phyloP scores from a whole-genome alignment of 2,113 vertebrate genomes.

The Montifringilla adamsi region DNA sequence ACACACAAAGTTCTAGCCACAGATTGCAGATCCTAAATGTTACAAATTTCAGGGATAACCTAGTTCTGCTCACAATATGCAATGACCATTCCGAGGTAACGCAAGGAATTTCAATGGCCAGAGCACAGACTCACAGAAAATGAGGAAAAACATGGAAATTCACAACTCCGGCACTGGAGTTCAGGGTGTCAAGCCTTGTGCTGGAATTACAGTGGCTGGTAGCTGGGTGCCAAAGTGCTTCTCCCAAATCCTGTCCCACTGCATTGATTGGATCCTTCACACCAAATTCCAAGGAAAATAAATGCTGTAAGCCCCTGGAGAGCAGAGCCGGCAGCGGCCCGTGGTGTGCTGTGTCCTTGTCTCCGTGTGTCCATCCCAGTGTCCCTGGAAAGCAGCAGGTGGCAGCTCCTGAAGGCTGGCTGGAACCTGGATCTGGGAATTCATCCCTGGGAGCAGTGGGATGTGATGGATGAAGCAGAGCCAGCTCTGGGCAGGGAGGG shows the following conservation, averaged over 20 bases:
- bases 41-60: conserved; percentile 71
- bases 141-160: background rate
- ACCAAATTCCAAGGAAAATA: background rate
- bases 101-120: background rate
- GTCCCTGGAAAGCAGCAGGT: background rate
- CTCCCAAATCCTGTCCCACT: background rate
- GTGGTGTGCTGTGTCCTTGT: background rate
- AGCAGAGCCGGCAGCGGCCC: background rate
- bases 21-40: conserved; percentile 13
- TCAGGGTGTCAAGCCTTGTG: background rate
- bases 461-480: background rate
- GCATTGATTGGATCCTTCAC: background rate
- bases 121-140: background rate
- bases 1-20: background rate
- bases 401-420: conserved; percentile 38
- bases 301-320: background rate
- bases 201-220: background rate
- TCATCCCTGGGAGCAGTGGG: background rate
- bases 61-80: conserved; percentile 44
- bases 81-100: conserved; percentile 62
- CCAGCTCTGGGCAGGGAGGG: background rate
- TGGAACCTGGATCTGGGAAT: background rate
- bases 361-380: background rate
- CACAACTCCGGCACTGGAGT: background rate
- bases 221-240: conserved; percentile 64